Evolutionary conservation across 2,113 vertebrate genomes (phyloP).

Genomic region (Apteryx owenii): DNA sequence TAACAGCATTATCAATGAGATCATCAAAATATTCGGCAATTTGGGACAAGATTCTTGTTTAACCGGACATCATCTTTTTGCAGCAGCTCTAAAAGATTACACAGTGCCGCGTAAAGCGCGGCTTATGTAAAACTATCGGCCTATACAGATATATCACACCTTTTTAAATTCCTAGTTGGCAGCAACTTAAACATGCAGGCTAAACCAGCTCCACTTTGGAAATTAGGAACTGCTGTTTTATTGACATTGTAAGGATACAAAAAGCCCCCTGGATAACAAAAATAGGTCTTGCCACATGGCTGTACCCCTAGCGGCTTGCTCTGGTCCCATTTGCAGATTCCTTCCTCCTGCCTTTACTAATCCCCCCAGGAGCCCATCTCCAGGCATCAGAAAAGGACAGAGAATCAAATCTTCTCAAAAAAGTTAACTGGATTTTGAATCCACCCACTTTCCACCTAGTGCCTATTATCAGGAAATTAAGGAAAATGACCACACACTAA

Average conservation of each 20-base stretch:
- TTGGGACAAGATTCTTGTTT: neutral
- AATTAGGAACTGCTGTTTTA: neutral
- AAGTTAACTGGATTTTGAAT: neutral
- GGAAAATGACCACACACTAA: neutral
- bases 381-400: neutral
- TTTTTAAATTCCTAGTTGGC: neutral
- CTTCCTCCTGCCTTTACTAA: neutral
- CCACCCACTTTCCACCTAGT: neutral
- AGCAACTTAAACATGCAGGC: neutral
- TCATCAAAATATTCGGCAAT: neutral
- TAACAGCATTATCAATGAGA: constrained; percentile 7
- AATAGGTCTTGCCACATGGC: neutral
- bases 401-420: neutral
- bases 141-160: neutral
- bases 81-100: neutral
- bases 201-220: neutral
- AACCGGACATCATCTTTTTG: neutral
- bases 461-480: neutral
- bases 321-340: constrained; percentile 54
- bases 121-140: neutral
- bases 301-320: neutral
- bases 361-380: neutral
- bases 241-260: neutral
- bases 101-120: neutral
- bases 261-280: neutral